phyloP scores from a whole-genome alignment of 2,113 vertebrate species.

The Larimichthys crocea region DNA sequence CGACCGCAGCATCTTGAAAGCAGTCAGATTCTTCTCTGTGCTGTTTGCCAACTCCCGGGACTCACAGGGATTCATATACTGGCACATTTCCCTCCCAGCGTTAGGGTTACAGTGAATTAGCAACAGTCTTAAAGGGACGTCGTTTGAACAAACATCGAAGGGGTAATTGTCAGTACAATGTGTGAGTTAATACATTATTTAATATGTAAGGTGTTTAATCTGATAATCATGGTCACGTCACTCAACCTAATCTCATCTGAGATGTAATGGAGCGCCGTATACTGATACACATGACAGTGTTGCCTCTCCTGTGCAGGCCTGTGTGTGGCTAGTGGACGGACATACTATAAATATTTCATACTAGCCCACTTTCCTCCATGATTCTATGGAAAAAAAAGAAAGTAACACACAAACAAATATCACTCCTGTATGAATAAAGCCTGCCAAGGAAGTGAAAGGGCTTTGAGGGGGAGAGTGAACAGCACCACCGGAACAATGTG shows the following conservation, averaged over 20 bases:
- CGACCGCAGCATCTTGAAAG: conserved; percentile 8
- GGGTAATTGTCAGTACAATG: conserved; percentile 11
- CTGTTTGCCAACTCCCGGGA: conserved; percentile 8
- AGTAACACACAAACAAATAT: conserved; percentile 58
- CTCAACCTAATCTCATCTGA: conserved; percentile 15
- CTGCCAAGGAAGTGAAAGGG: conserved; percentile 31
- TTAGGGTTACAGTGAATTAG: conserved; percentile 36
- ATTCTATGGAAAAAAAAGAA: conserved; percentile 37
- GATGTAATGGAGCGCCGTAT: conserved; percentile 29
- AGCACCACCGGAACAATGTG: conserved; percentile 25
- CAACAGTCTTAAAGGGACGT: conserved; percentile 24
- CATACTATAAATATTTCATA: conserved; percentile 74
- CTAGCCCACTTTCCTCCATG: conserved; percentile 50
- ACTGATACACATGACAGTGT: conserved; percentile 30
- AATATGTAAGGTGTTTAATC: conserved; percentile 25
- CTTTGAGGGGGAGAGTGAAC: conserved; percentile 25
- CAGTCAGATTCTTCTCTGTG: conserved; percentile 14
- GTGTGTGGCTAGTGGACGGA: conserved; percentile 49
- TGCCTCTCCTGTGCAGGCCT: conserved; percentile 34
- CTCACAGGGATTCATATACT: conserved; percentile 11
- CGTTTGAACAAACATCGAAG: conserved; percentile 30
- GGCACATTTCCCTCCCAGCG: background rate
- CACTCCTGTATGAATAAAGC: conserved; percentile 38
- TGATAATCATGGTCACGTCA: conserved; percentile 29
- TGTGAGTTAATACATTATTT: conserved; percentile 15